phyloP scores from a whole-genome alignment of 2,888 invertebrate species.

The Cantharis rustica region DNA sequence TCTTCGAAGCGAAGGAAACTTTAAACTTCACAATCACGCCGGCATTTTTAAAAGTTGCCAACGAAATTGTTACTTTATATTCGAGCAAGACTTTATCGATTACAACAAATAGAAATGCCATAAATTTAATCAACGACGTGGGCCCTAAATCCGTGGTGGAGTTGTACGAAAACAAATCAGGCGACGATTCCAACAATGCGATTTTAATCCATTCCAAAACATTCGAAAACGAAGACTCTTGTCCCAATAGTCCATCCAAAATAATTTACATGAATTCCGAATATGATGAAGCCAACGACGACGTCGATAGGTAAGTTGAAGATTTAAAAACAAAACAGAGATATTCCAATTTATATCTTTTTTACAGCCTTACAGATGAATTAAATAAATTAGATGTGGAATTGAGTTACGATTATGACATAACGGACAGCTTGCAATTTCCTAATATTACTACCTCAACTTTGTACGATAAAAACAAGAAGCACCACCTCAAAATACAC shows the following conservation, averaged over 20 bases:
- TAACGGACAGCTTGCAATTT: slow-evolving; percentile 54
- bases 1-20: slow-evolving; percentile 69
- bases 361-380: slow-evolving; percentile 38
- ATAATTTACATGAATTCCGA: slow-evolving; percentile 41
- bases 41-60: slow-evolving; percentile 61
- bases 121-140: slow-evolving; percentile 67
- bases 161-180: slow-evolving; percentile 59
- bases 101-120: slow-evolving; percentile 50
- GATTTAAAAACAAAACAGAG: neutral
- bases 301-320: slow-evolving; percentile 49
- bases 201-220: slow-evolving; percentile 61
- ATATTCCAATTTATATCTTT: no score
- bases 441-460: slow-evolving; percentile 59
- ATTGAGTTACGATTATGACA: slow-evolving; percentile 49
- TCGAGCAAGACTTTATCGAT: slow-evolving; percentile 54
- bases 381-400: slow-evolving; percentile 33
- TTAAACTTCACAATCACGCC: slow-evolving; percentile 74
- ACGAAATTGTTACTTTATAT: slow-evolving; percentile 52
- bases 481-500: slow-evolving; percentile 67
- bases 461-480: slow-evolving; percentile 67
- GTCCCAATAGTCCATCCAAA: slow-evolving; percentile 63
- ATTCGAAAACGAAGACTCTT: slow-evolving; percentile 66
- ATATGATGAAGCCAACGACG: slow-evolving; percentile 43
- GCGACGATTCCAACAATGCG: slow-evolving; percentile 55
- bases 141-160: slow-evolving; percentile 65